Base-by-base conservation (phyloP, 1,140 invertebrate species). In the Drosophila novamexicana region DNA sequence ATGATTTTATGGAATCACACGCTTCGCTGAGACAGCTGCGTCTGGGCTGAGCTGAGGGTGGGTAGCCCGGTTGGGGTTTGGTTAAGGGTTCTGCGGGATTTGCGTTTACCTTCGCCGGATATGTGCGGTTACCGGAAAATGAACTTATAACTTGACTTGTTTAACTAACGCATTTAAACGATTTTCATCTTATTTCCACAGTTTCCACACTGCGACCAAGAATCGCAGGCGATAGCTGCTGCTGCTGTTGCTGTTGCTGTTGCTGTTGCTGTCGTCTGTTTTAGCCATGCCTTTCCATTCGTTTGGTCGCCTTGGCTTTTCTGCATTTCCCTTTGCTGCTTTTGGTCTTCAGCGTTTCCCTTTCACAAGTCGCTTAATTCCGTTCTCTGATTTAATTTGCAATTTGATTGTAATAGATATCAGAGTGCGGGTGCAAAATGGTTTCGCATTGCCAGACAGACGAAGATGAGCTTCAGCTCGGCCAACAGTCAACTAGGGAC, bases 391-490 rank as follows among this genome's bases (percentile, higher is more conserved):
- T 86, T 86, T 86, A 82, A 86, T 86, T 86, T 86, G 82, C 79
- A 86, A 86, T 86, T 86, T 82, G 83, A 88, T 88, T 86, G 82
- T 82, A 79, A 86, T 88, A 86, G 82, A 86, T 86, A 88, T 88
- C 68, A 77, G 53, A 88, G 71, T 78, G 75, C 54, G 52, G 73
- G 75, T 79, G 71, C 70, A 36, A 79, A 79, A 66, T 66, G 64
- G 49, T 56, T 77, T 37, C 16, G 29, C 39, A 18, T 47, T 42
- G 42, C 52, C 42, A 64, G 45, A 50, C 29, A 66, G 52, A 62
- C 50, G 58, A 32, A 50, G 49, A 22, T 50, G 6, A 54, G 36
- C 42, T 54, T 44, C 40, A 54, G 47, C 18, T 22, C 12, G 18
- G 8, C 1, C 47, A 54, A 56, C 56, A 56, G 54, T 67, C 49